Conservation (phyloP, 2,797 vertebrate genomes). For the Paramormyrops hopkinsi region DNA sequence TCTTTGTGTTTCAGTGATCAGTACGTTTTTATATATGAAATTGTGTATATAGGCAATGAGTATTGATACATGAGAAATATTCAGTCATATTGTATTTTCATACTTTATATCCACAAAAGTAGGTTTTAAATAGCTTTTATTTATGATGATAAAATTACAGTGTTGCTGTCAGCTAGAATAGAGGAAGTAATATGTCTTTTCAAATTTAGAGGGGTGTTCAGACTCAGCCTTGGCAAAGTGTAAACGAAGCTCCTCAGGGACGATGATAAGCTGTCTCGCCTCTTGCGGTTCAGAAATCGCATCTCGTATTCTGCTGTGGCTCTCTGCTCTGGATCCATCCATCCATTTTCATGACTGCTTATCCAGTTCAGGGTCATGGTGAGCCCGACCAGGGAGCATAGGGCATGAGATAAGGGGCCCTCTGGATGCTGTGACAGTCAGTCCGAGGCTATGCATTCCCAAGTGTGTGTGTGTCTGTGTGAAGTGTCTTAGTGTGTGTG, state of each 20-base stretch:
- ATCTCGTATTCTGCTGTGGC: neutral
- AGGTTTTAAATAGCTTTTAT: neutral
- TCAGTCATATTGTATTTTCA: neutral
- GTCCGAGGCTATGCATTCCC: neutral
- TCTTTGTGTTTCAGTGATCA: neutral
- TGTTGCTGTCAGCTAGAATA: neutral
- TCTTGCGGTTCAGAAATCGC: neutral
- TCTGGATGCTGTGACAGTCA: neutral
- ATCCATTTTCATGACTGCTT: neutral
- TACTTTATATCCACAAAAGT: neutral
- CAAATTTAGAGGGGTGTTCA: neutral
- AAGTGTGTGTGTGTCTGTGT: conserved; percentile 1
- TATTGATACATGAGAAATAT: neutral
- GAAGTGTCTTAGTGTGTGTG: neutral
- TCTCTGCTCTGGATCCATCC: neutral
- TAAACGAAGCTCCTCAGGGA: neutral
- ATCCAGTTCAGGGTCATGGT: neutral
- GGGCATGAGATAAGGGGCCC: neutral
- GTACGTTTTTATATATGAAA: neutral
- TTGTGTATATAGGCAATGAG: neutral
- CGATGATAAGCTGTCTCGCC: neutral
- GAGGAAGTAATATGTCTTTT: neutral
- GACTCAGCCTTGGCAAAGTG: neutral
- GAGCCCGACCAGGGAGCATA: neutral
- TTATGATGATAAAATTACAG: neutral